phyloP scores from a whole-genome alignment of 1,140 invertebrate genomes.

The Lethrus apterus region DNA sequence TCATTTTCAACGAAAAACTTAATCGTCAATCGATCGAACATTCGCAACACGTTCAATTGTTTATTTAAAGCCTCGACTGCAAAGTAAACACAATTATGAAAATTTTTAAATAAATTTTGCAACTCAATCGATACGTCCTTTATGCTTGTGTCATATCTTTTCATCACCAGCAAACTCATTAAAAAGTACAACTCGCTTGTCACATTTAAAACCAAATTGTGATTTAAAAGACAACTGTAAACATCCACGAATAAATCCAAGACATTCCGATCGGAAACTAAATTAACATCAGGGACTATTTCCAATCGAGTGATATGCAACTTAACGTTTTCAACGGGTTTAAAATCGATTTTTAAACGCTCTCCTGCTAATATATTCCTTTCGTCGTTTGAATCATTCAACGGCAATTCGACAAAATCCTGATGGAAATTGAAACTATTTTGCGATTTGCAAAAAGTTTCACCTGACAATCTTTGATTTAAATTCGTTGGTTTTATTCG shows the following conservation, averaged over 20 bases:
- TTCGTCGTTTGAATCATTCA: conserved; percentile 16
- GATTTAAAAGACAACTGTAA: conserved; percentile 42
- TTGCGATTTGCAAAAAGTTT: conserved; percentile 9
- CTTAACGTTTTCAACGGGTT: neutral
- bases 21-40: conserved; percentile 49
- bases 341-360: conserved; percentile 25
- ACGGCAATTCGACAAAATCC: conserved; percentile 14
- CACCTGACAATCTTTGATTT: conserved; percentile 13
- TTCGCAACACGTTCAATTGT: conserved; percentile 42
- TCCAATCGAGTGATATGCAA: conserved; percentile 14
- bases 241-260: conserved; percentile 43
- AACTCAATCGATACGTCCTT: conserved; percentile 29
- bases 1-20: conserved; percentile 49
- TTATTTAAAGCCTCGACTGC: conserved; percentile 45
- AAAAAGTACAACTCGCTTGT: conserved; percentile 54
- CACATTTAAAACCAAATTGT: conserved; percentile 49
- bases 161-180: conserved; percentile 43
- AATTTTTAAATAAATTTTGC: conserved; percentile 30
- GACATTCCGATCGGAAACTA: conserved; percentile 39
- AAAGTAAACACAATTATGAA: conserved; percentile 58
- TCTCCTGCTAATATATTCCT: conserved; percentile 25
- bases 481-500: conserved; percentile 36
- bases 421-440: conserved; percentile 35
- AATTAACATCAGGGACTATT: conserved; percentile 32
- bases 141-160: conserved; percentile 18